phyloP scores from a whole-genome alignment of 1,140 invertebrate genomes.

The Drosophila willistoni region DNA sequence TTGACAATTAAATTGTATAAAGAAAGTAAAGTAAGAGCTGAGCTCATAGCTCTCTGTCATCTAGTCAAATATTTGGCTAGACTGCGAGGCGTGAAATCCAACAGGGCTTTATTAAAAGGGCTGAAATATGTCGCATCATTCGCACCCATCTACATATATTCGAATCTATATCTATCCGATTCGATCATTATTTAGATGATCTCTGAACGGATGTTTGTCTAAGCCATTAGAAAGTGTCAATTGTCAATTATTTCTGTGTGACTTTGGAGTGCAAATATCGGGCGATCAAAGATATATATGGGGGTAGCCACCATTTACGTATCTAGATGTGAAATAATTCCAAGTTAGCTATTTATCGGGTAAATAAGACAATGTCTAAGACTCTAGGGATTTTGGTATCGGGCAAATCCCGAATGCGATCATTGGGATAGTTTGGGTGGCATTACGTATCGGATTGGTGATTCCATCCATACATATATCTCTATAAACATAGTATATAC shows the following conservation, averaged over 20 bases:
- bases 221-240: conserved; percentile 57
- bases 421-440: conserved; percentile 40
- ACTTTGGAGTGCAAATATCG: conserved; percentile 38
- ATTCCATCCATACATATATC: background rate
- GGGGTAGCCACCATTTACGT: conserved; percentile 6
- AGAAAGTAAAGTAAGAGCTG: conserved; percentile 45
- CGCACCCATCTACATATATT: conserved; percentile 18
- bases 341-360: conserved; percentile 20
- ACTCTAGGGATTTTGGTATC: background rate
- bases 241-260: conserved; percentile 34
- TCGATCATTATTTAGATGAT: conserved; percentile 27
- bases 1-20: conserved; percentile 10
- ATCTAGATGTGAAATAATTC: conserved; percentile 46
- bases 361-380: conserved; percentile 28
- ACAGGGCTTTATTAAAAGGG: conserved; percentile 39
- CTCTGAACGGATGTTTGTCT: conserved; percentile 42
- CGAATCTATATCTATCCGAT: conserved; percentile 16
- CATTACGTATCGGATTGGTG: conserved; percentile 12
- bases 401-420: conserved; percentile 51
- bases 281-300: conserved; percentile 33
- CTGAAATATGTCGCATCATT: conserved; percentile 33
- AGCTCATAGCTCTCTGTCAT: conserved; percentile 44
- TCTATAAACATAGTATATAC: background rate
- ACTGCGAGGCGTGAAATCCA: conserved; percentile 25
- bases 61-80: conserved; percentile 27